phyloP scores from a whole-genome alignment of 2,113 vertebrate genomes.

The Syrrhaptes paradoxus region DNA sequence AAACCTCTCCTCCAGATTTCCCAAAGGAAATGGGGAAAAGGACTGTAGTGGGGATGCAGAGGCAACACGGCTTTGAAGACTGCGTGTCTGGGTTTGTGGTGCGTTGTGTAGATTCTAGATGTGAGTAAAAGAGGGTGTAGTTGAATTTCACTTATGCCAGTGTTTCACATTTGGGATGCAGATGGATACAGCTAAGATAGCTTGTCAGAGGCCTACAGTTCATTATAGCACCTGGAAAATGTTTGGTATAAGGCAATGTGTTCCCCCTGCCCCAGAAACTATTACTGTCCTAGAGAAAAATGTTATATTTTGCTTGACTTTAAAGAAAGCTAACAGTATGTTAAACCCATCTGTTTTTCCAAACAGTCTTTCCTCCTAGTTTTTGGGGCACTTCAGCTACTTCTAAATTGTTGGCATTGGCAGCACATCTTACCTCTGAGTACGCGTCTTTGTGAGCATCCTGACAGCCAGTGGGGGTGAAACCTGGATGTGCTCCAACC shows the following conservation, averaged over 20 bases:
- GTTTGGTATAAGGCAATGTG: background rate
- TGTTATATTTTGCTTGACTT: background rate
- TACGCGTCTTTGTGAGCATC: background rate
- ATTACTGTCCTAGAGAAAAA: background rate
- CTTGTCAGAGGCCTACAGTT: background rate
- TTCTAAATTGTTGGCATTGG: background rate
- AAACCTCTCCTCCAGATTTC: background rate
- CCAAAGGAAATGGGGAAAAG: background rate
- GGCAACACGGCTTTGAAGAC: background rate
- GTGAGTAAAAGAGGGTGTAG: background rate
- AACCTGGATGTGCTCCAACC: background rate
- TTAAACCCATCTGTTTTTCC: background rate
- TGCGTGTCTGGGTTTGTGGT: background rate
- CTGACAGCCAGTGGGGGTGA: background rate
- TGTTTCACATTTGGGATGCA: background rate
- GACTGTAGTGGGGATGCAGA: background rate
- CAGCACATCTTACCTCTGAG: background rate
- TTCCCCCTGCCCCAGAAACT: background rate
- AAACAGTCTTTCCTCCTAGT: background rate
- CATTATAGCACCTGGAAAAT: background rate
- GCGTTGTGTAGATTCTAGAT: background rate
- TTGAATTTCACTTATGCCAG: background rate
- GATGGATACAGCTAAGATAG: background rate
- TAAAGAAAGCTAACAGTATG: background rate
- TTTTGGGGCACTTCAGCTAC: background rate